These are phyloP conservation scores for Podargus strigoides DNA, from an alignment of 2,797 vertebrate species.

Conservation along the genomic window DNA sequence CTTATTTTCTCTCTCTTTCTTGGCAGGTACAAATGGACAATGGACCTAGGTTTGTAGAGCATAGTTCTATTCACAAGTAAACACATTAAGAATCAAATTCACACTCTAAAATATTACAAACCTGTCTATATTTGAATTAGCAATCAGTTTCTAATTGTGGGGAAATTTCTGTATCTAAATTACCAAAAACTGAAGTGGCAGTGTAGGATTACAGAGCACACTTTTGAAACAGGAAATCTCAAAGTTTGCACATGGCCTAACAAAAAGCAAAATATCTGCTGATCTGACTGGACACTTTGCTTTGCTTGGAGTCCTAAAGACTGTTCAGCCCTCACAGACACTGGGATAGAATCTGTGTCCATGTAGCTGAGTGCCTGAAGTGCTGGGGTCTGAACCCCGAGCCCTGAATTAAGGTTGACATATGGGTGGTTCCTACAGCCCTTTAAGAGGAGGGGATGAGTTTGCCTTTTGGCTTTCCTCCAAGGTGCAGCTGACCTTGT, in stretches of 20 bases:
- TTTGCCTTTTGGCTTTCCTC: too few relatives aligned
- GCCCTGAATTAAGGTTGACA: too few relatives aligned
- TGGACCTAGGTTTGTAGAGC: neutral
- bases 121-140: conserved; percentile 28
- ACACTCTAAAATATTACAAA: conserved; percentile 6
- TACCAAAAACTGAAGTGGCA: conserved; percentile 5
- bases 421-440: too few relatives aligned
- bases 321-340: neutral
- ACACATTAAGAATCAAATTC: conserved; percentile 21
- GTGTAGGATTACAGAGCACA: neutral
- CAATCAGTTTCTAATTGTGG: neutral
- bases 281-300: neutral
- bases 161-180: conserved; percentile 1
- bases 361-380: neutral
- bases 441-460: too few relatives aligned
- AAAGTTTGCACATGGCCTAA: neutral
- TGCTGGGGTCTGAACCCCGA: too few relatives aligned
- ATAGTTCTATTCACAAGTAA: neutral
- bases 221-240: neutral
- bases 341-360: neutral
- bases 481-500: too few relatives aligned
- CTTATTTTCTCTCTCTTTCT: neutral
- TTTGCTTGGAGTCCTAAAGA: neutral
- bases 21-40: neutral
- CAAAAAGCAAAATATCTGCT: neutral